A percentile compares a stretch with the other conserved stretches of the same genome.
Conservation (phyloP, 92 coral and sea anemone species). For the Parazoanthus swiftii region DNA sequence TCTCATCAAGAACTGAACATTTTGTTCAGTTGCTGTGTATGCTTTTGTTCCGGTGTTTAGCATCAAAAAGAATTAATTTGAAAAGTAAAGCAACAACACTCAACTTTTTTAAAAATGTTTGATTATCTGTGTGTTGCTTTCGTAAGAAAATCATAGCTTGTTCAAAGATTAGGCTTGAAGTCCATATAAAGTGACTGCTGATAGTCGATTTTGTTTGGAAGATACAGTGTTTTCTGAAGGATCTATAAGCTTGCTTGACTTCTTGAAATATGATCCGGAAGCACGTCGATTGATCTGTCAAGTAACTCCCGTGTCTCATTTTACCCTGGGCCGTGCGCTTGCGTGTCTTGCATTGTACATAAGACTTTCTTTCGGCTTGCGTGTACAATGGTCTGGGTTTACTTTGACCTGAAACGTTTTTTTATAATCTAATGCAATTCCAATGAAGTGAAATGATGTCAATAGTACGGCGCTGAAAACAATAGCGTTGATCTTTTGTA, state of each 20-base stretch:
- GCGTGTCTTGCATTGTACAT: constrained; percentile 14
- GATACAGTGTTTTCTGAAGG: not conserved
- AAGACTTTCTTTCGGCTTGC: not conserved
- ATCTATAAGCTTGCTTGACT: not conserved
- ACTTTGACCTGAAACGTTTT: constrained; percentile 11
- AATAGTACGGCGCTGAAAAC: not conserved
- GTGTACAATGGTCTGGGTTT: constrained; percentile 23
- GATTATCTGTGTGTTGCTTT: too few relatives aligned
- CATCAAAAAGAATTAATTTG: too few relatives aligned
- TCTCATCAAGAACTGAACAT: too few relatives aligned
- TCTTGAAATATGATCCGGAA: not conserved
- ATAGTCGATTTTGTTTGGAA: too few relatives aligned
- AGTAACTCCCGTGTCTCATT: not conserved
- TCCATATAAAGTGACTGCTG: too few relatives aligned
- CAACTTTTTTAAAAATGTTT: too few relatives aligned
- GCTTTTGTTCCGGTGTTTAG: too few relatives aligned
- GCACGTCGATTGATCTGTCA: not conserved
- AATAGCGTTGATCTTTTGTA: constrained; percentile 13
- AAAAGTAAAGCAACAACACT: too few relatives aligned
- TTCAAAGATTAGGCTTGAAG: too few relatives aligned
- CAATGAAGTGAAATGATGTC: constrained; percentile 33
- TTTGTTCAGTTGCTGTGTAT: too few relatives aligned
- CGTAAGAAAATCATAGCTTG: too few relatives aligned
- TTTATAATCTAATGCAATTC: constrained; percentile 25
- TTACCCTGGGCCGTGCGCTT: not conserved